Base-by-base conservation (phyloP, 2,888 invertebrate species). In the Netelia virgata region DNA sequence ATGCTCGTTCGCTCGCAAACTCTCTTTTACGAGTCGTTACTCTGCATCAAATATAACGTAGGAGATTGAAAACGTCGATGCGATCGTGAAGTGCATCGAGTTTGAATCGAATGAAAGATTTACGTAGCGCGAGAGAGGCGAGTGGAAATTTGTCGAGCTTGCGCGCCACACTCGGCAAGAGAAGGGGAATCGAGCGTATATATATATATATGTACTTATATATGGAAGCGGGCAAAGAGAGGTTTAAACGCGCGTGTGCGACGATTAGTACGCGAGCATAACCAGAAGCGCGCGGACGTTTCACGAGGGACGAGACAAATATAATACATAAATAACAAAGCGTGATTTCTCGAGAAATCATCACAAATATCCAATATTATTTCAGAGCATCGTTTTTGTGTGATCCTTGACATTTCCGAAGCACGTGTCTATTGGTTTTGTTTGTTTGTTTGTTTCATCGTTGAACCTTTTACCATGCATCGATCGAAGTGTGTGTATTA, bases 1-100 rank as follows among this genome's bases (percentile, higher is more conserved):
- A 90, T 91, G 90, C 88, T 85, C 89, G 82, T 88, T 79, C 84
- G 88, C 77, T 84, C 23, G 55, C 74, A 16, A 64, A 72, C 81
- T 74, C 74, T n/a, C 50, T 50, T 47, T 47, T 18, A 18, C 16
- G n/a, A 18, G 57, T 1, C 11, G 47, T 14, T 47, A 47, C 1
- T 14, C 1, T 47, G 10, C 10, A 47, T 47, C 10, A 11, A 1
- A 47, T 47, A 47, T 47, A 47, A 47, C 47, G 14, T 11, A 14
- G 14, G 47, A 47, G 14, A 47, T 47, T 1, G 47, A 47, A 47
- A 14, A 47, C 2, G 11, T 47, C 47, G 47, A 47, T 47, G 10
- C 47, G 47, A 10, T 14, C 10, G 14, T 47, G 11, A 28, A 28
- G 1, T 14, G 47, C 47, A 14, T 47, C 47, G 47, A 47, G 47